Evolutionary conservation across 2,797 vertebrate genomes (phyloP).

Genomic region (Enteromius mattozi): DNA sequence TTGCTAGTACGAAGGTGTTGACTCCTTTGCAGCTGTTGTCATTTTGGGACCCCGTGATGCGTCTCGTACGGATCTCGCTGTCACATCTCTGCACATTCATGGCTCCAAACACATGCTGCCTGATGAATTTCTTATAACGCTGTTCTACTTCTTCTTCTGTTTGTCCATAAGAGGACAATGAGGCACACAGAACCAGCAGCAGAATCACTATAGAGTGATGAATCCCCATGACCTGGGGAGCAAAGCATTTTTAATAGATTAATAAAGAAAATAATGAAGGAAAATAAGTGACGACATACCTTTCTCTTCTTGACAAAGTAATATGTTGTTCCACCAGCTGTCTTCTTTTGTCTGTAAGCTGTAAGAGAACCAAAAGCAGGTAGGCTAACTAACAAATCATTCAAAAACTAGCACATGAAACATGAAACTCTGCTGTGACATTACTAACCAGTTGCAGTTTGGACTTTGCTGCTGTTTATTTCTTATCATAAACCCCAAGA

Average conservation of each 20-base stretch:
- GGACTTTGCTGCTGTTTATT: neutral
- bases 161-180: conserved; percentile 40
- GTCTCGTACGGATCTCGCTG: conserved; percentile 32
- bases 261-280: neutral
- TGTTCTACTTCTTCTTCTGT: conserved; percentile 11
- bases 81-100: conserved; percentile 44
- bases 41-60: conserved; percentile 7
- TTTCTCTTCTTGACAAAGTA: neutral
- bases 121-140: conserved; percentile 48
- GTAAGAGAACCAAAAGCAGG: neutral
- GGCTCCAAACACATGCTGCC: conserved; percentile 45
- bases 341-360: neutral
- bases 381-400: neutral
- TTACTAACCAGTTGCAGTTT: neutral
- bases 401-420: neutral
- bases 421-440: neutral
- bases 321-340: neutral
- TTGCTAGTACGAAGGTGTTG: conserved; percentile 57
- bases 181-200: conserved; percentile 32
- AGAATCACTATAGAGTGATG: conserved; percentile 14
- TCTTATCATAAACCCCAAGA: neutral
- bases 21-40: conserved; percentile 55
- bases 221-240: conserved; percentile 29
- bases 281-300: conserved; percentile 13
- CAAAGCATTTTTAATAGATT: neutral